phyloP scores from a whole-genome alignment of 1,140 invertebrate genomes.

The Euglossa dilemma region DNA sequence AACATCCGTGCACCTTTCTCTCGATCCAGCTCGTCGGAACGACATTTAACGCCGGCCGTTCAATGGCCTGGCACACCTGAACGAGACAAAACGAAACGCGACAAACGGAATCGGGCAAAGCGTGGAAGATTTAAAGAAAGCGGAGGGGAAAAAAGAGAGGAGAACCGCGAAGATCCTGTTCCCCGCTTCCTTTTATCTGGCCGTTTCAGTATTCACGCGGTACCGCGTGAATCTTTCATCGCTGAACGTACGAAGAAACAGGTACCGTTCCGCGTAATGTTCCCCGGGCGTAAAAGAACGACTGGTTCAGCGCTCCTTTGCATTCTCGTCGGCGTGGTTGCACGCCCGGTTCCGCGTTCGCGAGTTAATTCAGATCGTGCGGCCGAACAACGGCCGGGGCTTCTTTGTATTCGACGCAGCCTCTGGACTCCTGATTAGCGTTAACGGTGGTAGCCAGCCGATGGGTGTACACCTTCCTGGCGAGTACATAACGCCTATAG shows the following conservation, averaged over 20 bases:
- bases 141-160: too few species aligned
- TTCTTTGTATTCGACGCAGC: constrained; percentile 47
- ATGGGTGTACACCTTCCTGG: constrained; percentile 28
- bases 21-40: neutral
- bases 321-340: constrained; percentile 50
- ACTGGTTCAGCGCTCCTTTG: constrained; percentile 35
- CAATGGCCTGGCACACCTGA: neutral
- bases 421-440: constrained; percentile 53
- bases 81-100: neutral
- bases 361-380: constrained; percentile 54
- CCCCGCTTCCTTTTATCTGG: neutral
- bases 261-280: constrained; percentile 26
- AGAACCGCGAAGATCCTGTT: constrained; percentile 1
- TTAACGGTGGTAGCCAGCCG: constrained; percentile 43
- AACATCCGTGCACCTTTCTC: neutral
- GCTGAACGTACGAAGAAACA: constrained; percentile 5
- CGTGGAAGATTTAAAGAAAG: neutral
- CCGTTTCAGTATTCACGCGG: neutral
- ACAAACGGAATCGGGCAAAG: neutral
- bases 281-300: constrained; percentile 13
- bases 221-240: constrained; percentile 8
- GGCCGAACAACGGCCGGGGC: constrained; percentile 32
- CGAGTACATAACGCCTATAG: constrained; percentile 43
- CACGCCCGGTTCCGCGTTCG: constrained; percentile 40
- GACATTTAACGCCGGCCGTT: neutral